A percentile compares a stretch with the other conserved stretches of the same genome.
These are phyloP conservation scores for Orgyia antiqua DNA, from an alignment of 2,888 invertebrate species.

Conservation along the genomic window DNA sequence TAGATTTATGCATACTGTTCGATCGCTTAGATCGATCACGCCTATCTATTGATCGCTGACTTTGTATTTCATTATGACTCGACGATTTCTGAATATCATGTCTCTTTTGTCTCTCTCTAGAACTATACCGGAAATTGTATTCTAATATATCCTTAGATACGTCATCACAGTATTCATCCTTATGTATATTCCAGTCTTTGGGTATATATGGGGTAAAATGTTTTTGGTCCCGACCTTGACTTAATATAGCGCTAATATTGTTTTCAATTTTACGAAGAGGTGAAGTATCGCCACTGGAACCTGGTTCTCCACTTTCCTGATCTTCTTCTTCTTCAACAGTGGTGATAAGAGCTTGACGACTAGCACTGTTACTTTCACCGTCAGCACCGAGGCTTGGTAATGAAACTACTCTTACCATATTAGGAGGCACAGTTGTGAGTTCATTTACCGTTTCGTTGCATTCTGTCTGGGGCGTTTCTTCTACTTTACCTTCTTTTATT, in stretches of 20 bases:
- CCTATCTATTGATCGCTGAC: constrained; percentile 70
- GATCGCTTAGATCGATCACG: constrained; percentile 73
- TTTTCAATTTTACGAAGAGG: constrained; percentile 84
- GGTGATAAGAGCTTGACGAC: constrained; percentile 81
- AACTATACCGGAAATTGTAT: constrained; percentile 73
- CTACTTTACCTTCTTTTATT: constrained; percentile 83
- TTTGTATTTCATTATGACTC: constrained; percentile 80
- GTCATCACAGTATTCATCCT: constrained; percentile 77
- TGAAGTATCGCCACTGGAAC: constrained; percentile 80
- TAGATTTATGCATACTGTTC: constrained; percentile 85
- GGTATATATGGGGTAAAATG: constrained; percentile 72
- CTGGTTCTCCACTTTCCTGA: constrained; percentile 80
- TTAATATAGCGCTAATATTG: constrained; percentile 84
- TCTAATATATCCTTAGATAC: constrained; percentile 73
- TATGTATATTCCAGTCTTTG: constrained; percentile 79
- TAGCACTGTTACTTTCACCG: constrained; percentile 66
- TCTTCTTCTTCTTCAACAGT: constrained; percentile 86
- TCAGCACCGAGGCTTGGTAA: constrained; percentile 81
- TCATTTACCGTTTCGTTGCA: constrained; percentile 80
- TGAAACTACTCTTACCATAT: constrained; percentile 83
- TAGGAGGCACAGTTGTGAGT: constrained; percentile 79
- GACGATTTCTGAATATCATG: constrained; percentile 80
- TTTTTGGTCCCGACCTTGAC: constrained; percentile 76
- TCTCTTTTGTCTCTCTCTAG: constrained; percentile 72
- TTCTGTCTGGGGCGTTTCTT: constrained; percentile 69